Base-by-base conservation (phyloP, 2,888 invertebrate genomes). In the Sesia apiformis region DNA sequence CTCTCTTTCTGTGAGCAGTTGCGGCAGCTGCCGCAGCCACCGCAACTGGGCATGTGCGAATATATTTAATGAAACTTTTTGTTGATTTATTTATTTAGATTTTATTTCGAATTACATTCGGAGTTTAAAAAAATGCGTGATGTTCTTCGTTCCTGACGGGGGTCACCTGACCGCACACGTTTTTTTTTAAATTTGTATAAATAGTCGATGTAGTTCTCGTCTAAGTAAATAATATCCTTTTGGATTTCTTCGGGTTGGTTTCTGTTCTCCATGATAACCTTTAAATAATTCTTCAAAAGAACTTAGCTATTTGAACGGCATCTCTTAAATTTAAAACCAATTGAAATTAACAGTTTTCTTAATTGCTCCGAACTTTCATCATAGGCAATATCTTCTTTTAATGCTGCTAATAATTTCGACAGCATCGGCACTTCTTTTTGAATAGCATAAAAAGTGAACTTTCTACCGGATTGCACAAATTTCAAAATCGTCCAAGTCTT, bases 191-290 rank as follows among this genome's bases (percentile, higher is more conserved):
- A 38, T 53, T 60, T 64, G 51, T 61, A 63, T 3, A 59, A 61
- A 3, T 52, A 51, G 52, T 68, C 65, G 39, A 66, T 60, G 46
- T 66, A 66, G 52, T 63, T 67, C 52, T 67, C 66, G 2, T 23
- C 23, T 23, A 23, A 23, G 2, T 23, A 23, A 61, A 66, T 59
- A n/a, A 66, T 61, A 46, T 62, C 8, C 57, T 63, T 58, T 57
- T 53, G 40, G 4, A 57, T 41, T 39, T 63, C 63, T 52, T 58
- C 54, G 4, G 65, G 62, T 52, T 62, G 56, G 51, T 58, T 55
- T 52, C 63, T 51, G 40, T 63, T 65, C 39, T 52, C 41, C 23
- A 57, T 56, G 5, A 63, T 62, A 8, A 8, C 4, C n/a, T 49
- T 49, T n/a, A 63, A 54, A 51, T 63, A 63, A 49, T 52, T 62